Conservation (phyloP, 2,888 invertebrate species). For the Neria commutata region DNA sequence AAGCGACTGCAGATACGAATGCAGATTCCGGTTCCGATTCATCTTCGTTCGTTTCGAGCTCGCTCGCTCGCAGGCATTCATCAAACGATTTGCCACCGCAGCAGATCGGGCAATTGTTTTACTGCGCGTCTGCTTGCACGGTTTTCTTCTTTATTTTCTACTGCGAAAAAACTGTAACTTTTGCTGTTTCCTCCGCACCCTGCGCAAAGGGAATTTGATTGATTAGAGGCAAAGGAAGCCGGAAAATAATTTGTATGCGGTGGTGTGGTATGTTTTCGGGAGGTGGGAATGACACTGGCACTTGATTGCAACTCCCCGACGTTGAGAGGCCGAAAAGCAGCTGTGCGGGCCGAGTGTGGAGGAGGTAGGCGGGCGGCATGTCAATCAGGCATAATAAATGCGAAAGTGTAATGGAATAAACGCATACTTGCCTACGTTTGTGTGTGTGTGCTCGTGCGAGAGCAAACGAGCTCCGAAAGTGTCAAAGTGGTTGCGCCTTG, state of each 20-base stretch:
- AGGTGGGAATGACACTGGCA: conserved; percentile 13
- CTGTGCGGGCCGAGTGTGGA: no score
- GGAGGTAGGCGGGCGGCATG: no score
- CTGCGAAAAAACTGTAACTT: no score
- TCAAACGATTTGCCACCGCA: conserved; percentile 38
- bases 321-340: not conserved
- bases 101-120: conserved; percentile 4
- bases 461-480: not conserved
- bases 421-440: not conserved
- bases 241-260: conserved; percentile 5
- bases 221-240: not conserved
- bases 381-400: not conserved
- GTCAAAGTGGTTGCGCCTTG: not conserved
- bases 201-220: not conserved
- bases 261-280: not conserved
- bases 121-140: conserved; percentile 32
- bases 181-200: no score
- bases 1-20: conserved; percentile 38
- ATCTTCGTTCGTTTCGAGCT: conserved; percentile 3
- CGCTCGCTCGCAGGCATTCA: conserved; percentile 43
- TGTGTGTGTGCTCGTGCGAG: not conserved
- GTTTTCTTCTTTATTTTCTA: conserved; percentile 20
- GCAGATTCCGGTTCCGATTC: conserved; percentile 30
- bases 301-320: conserved; percentile 22
- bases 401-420: not conserved